Conservation (phyloP, 1,140 invertebrate species). For the Aleiodes sp. region DNA sequence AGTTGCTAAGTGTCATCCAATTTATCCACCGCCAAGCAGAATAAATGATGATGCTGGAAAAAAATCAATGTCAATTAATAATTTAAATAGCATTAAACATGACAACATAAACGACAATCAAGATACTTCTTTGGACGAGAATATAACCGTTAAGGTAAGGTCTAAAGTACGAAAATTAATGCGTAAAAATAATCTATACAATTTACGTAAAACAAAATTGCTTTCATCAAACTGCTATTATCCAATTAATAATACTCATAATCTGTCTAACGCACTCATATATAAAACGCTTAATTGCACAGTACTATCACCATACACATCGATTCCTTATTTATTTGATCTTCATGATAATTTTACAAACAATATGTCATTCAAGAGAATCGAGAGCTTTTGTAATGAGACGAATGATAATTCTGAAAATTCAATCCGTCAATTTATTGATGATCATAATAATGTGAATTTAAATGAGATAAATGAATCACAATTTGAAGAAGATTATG, state of each 20-base stretch:
- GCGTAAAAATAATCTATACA: background rate
- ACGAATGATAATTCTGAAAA: conserved; percentile 51
- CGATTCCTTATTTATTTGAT: conserved; percentile 4
- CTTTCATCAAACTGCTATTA: background rate
- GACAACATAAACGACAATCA: conserved; percentile 3
- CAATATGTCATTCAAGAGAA: conserved; percentile 14
- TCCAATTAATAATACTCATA: background rate
- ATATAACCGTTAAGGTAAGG: conserved; percentile 57
- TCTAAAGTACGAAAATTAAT: conserved; percentile 29
- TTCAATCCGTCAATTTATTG: background rate
- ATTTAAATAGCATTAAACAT: background rate
- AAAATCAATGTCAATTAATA: background rate
- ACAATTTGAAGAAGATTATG: conserved; percentile 28
- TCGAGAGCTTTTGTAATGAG: conserved; percentile 38
- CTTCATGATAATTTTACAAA: background rate
- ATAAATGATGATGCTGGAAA: conserved; percentile 23
- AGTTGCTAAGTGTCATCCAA: conserved; percentile 77
- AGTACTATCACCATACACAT: background rate
- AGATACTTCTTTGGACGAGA: background rate
- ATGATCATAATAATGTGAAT: conserved; percentile 12
- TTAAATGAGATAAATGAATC: conserved; percentile 11
- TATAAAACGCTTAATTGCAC: conserved; percentile 13
- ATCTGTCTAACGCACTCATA: conserved; percentile 1
- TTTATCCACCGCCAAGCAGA: conserved; percentile 73
- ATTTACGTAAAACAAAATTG: background rate